These are phyloP conservation scores for Apodemia zela DNA, from an alignment of 2,888 invertebrate genomes.

Conservation along the genomic window DNA sequence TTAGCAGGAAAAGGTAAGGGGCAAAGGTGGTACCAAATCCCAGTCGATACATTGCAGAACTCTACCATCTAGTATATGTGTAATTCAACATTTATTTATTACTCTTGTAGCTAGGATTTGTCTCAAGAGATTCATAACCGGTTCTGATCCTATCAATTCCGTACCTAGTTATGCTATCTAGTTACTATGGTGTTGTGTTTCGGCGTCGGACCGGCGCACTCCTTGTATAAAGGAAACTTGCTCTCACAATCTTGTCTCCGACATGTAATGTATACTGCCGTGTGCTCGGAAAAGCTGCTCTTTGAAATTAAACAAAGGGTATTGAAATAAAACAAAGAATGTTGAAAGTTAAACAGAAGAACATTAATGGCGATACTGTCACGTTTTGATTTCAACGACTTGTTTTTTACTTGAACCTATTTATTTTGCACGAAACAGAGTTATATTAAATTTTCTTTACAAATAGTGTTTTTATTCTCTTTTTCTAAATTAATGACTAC, in stretches of 20 bases:
- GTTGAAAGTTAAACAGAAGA: neutral
- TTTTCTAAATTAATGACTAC: too few species aligned
- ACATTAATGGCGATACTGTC: neutral
- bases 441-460: too few species aligned
- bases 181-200: conserved; percentile 59
- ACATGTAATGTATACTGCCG: conserved; percentile 25
- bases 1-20: too few species aligned
- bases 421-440: neutral
- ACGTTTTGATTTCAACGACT: neutral
- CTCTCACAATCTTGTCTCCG: conserved; percentile 19
- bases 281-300: conserved; percentile 17
- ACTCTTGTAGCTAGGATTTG: neutral
- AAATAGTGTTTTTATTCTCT: too few species aligned
- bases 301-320: conserved; percentile 14
- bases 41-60: too few species aligned
- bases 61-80: too few species aligned
- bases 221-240: conserved; percentile 43
- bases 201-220: conserved; percentile 46
- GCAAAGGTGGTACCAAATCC: too few species aligned
- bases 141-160: conserved; percentile 47
- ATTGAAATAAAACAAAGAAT: conserved; percentile 7
- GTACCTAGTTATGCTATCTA: conserved; percentile 45
- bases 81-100: too few species aligned
- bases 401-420: neutral
- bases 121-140: conserved; percentile 35